Conservation (phyloP, 2,797 vertebrate genomes). For the Pseudochirops cupreus region DNA sequence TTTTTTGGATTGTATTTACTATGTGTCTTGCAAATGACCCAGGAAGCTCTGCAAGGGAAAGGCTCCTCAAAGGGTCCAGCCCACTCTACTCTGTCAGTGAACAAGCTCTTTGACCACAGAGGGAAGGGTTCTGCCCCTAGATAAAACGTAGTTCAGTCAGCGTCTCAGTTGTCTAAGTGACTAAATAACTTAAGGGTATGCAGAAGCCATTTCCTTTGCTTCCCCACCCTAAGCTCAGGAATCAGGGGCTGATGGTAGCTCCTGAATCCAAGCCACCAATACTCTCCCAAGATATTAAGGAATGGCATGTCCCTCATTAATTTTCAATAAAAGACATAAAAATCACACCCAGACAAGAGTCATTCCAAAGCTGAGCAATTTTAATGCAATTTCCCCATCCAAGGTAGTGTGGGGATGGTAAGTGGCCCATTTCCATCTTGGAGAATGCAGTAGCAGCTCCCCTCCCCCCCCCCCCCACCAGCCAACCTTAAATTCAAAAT, state of each 20-base stretch:
- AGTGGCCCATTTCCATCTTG: constrained; percentile 62
- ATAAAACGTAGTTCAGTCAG: not conserved
- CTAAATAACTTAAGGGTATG: not conserved
- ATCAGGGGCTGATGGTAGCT: not conserved
- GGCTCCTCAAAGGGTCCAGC: not conserved
- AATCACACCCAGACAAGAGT: constrained; percentile 54
- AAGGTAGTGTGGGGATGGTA: constrained; percentile 56
- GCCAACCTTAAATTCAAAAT: constrained; percentile 56
- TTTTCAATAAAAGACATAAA: constrained; percentile 48
- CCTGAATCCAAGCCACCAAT: not conserved
- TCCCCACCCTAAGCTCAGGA: not conserved
- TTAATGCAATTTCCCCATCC: constrained; percentile 69
- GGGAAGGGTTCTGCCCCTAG: not conserved
- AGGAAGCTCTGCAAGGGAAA: not conserved
- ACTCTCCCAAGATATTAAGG: constrained; percentile 18
- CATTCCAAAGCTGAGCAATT: constrained; percentile 65
- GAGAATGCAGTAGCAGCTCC: constrained; percentile 58
- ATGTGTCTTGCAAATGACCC: not conserved
- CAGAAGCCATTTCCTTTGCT: not conserved
- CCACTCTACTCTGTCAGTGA: not conserved
- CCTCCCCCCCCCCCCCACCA: not conserved
- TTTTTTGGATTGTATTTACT: not conserved
- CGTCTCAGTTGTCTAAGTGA: not conserved
- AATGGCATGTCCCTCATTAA: constrained; percentile 26
- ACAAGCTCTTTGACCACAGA: not conserved